Conservation (phyloP, 2,113 vertebrate genomes). For the Etheostoma cragini region DNA sequence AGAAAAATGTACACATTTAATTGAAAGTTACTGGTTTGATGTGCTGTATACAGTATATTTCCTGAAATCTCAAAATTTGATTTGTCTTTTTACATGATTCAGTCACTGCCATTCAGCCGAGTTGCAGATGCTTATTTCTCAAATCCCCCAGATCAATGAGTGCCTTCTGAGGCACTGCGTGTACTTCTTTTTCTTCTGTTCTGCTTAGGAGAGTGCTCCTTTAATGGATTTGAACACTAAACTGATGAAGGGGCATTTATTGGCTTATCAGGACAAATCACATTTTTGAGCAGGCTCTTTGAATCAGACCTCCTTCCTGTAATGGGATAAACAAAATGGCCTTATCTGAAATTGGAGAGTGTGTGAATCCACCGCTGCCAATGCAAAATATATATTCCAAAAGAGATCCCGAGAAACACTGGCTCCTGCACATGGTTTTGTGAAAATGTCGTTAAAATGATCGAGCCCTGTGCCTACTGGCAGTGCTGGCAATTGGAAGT, state of each 20-base stretch:
- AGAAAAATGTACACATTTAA: not conserved
- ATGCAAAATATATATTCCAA: slow-evolving; percentile 34
- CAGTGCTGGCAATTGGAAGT: slow-evolving; percentile 34
- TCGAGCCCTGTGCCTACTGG: slow-evolving; percentile 42
- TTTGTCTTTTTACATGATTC: slow-evolving; percentile 37
- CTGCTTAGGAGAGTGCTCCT: slow-evolving; percentile 55
- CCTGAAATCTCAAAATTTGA: slow-evolving; percentile 14
- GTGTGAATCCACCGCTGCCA: slow-evolving; percentile 29
- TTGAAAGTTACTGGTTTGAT: slow-evolving; percentile 15
- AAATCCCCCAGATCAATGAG: slow-evolving; percentile 50
- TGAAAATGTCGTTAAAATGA: slow-evolving; percentile 59
- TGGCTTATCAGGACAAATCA: slow-evolving; percentile 72
- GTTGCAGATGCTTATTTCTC: slow-evolving; percentile 46
- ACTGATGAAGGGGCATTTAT: slow-evolving; percentile 73
- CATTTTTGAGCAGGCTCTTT: slow-evolving; percentile 66
- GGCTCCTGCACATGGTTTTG: slow-evolving; percentile 36
- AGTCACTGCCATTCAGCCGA: slow-evolving; percentile 32
- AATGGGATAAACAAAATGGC: slow-evolving; percentile 67
- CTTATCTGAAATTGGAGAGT: slow-evolving; percentile 23
- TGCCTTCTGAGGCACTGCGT: slow-evolving; percentile 31
- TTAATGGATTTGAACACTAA: slow-evolving; percentile 76
- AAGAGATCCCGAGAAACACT: slow-evolving; percentile 23
- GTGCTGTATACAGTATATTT: not conserved
- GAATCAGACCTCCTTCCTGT: slow-evolving; percentile 51
- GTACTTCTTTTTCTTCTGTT: slow-evolving; percentile 25